Evolutionary conservation across 2,888 invertebrate species (phyloP), one percentile per base, ranked within the genome.

Genomic region (Galerucella nymphaeae): DNA sequence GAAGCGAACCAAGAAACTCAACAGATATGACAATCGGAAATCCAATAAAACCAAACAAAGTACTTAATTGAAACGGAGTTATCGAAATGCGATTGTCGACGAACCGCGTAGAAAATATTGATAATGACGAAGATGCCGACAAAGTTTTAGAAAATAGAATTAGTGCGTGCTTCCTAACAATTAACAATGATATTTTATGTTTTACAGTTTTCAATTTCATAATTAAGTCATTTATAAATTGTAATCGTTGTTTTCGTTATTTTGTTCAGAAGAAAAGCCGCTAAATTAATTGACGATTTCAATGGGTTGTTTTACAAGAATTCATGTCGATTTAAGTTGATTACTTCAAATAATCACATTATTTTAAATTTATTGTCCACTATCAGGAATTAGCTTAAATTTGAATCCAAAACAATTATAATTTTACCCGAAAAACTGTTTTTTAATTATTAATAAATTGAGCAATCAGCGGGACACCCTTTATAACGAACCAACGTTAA

Each of bases 161-260:
- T 42, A 69, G 69, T 69, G 62, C 69, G 69, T 69, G 69, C 41
- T 69, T 62, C 41, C 62, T 41, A 53, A 69, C 62, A 69, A 69
- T 62, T 69, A 69, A 69, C 69, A 69, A 69, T 69, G 69, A 50
- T 62, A 62, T 69, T 69, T 69, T 62, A 62, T 69, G 53, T 69
- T 69, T 69, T 69, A 69, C 69, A 62, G 50, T 62, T 38, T 69
- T 69, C 62, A 69, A 62, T 69, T 69, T 55, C 69, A 62, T 69
- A 69, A 69, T 45, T 61, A 42, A 53, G 69, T 61, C 50, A 62
- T 69, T 69, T 53, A 69, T 69, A 69, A 69, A 69, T n/a, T 69
- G 69, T 62, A 69, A 69, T 69, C 61, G 41, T 69, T 62, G 62
- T 69, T 53, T 20, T 62, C 59, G 42, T 69, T 53, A 30, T 50